These are phyloP conservation scores for Tethya wilhelma DNA, from an alignment of 37 sponge, comb jelly and placozoan species.

Conservation along the genomic window DNA sequence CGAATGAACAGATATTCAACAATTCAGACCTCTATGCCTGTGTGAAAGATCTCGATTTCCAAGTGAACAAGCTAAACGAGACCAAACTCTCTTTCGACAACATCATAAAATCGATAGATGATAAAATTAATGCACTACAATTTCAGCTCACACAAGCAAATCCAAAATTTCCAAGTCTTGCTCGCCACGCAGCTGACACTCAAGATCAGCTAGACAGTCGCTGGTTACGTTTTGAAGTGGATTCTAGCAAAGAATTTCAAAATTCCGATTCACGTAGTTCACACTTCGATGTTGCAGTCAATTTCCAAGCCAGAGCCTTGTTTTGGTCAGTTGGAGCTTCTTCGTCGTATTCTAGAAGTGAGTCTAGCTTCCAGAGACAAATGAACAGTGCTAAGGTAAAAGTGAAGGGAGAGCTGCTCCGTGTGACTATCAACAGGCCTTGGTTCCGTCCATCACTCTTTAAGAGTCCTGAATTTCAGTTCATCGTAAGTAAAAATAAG, in stretches of 20 bases:
- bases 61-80: not conserved
- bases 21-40: slow-evolving; percentile 31
- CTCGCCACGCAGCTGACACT: slow-evolving; percentile 29
- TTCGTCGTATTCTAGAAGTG: not conserved
- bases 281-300: not conserved
- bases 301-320: not conserved
- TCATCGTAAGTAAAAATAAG: slow-evolving; percentile 6
- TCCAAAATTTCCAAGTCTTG: not conserved
- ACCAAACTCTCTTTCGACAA: not conserved
- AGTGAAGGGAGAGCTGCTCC: slow-evolving; percentile 44
- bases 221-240: slow-evolving; percentile 42
- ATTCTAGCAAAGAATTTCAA: not conserved
- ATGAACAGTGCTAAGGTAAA: slow-evolving; percentile 11
- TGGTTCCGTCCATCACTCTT: slow-evolving; percentile 67
- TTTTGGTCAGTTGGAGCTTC: slow-evolving; percentile 20
- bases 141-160: not conserved
- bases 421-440: slow-evolving; percentile 49
- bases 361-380: not conserved
- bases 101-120: not conserved
- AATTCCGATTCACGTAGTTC: not conserved
- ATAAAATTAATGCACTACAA: not conserved
- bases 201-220: slow-evolving; percentile 37
- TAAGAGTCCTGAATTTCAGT: slow-evolving; percentile 12
- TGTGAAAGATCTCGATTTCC: slow-evolving; percentile 1
- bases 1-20: not conserved